phyloP scores from a whole-genome alignment of 2,113 vertebrate species.

The Glaucomys volans region DNA sequence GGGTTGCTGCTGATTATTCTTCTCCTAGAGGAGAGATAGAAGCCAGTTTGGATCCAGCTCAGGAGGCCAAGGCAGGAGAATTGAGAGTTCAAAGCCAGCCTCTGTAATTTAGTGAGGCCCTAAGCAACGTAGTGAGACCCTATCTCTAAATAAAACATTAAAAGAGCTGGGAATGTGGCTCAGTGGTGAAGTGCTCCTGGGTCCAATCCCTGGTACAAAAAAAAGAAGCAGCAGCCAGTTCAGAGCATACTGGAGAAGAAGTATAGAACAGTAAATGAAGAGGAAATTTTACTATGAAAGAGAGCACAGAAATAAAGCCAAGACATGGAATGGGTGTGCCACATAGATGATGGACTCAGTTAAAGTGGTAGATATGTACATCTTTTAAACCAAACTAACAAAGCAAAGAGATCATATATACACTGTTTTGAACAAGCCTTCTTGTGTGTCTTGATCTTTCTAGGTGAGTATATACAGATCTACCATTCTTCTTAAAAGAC shows the following conservation, averaged over 20 bases:
- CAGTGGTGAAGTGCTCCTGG: no score
- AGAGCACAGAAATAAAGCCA: neutral
- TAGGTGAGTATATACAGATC: neutral
- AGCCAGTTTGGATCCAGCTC: no score
- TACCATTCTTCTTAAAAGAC: neutral
- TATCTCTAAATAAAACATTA: no score
- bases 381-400: conserved; percentile 33
- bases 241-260: neutral
- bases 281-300: neutral
- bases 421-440: neutral
- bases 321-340: neutral
- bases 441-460: conserved; percentile 1
- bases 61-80: no score
- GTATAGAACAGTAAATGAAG: neutral
- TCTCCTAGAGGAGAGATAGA: neutral
- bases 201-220: no score
- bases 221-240: neutral
- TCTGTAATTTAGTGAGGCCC: no score
- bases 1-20: neutral
- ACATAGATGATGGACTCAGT: neutral
- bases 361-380: neutral
- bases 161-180: no score
- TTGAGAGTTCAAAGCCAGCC: no score
- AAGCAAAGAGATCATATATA: neutral
- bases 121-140: no score